phyloP scores from a whole-genome alignment of 2,888 invertebrate genomes.

The Petrolisthes manimaculis region DNA sequence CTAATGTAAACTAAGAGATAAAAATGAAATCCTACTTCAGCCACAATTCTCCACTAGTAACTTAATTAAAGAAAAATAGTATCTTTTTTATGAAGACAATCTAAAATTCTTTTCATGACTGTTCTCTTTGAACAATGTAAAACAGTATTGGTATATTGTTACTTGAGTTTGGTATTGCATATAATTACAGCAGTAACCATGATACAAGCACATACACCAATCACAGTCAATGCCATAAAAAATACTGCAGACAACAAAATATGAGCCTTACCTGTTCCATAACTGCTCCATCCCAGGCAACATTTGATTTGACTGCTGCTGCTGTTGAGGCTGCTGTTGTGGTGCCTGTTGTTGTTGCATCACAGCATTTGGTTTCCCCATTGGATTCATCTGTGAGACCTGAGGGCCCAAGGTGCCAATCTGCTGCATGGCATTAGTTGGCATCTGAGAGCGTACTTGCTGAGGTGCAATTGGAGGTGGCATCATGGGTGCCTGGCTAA shows the following conservation, averaged over 20 bases:
- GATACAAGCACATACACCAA: not conserved
- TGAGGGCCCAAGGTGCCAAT: slow-evolving; percentile 66
- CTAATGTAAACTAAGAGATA: no score
- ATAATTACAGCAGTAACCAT: not conserved
- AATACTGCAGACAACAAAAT: slow-evolving; percentile 19
- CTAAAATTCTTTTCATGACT: no score
- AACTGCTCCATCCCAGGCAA: slow-evolving; percentile 64
- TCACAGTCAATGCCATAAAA: not conserved
- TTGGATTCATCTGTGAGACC: slow-evolving; percentile 57
- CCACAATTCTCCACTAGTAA: no score
- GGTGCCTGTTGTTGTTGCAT: slow-evolving; percentile 67
- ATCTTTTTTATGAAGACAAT: no score
- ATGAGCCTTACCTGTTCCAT: slow-evolving; percentile 69
- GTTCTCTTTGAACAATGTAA: no score
- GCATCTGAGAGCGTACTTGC: slow-evolving; percentile 66
- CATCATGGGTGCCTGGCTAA: slow-evolving; percentile 64
- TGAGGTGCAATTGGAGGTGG: slow-evolving; percentile 62
- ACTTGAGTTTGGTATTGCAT: no score
- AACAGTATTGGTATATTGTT: no score
- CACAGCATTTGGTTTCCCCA: slow-evolving; percentile 64
- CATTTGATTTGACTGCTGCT: slow-evolving; percentile 66
- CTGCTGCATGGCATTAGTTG: slow-evolving; percentile 64
- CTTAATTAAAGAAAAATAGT: no score
- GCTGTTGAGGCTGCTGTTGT: slow-evolving; percentile 66
- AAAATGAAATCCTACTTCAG: no score